Evolutionary conservation across 2,113 vertebrate species (phyloP), one percentile per base, ranked within the genome.

Genomic region (Speoplatyrhinus poulsoni): DNA sequence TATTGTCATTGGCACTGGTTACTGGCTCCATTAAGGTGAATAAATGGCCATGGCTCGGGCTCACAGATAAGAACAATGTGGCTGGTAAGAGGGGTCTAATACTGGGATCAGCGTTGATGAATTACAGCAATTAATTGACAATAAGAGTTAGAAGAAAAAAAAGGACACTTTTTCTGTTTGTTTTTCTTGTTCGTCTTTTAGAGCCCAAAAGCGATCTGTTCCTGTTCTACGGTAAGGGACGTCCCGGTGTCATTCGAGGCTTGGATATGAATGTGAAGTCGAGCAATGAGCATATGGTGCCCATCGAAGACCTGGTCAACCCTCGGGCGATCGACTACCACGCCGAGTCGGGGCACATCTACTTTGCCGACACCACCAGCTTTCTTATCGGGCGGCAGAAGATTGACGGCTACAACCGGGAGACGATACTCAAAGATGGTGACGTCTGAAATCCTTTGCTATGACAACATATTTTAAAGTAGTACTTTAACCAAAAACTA

Each of bases 391-490:
- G 98, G 0, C 81, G 96, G 8, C 97, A 99, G 82, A 99, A 97
- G 88, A 95, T 95, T 74, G 97, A 99, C 77, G 98, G 98, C 63
- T 96, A 89, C 11, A 87, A 90, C 15, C 68, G 97, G 80, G 96
- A 99, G 90, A 99, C 96, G 0, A 97, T 99, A 74, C 93, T 99
- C 47, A 99, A 98, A 91, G 96, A 98, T 1, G 98, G 98, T 99
- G 77, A 1, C 75, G 72, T 6, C 17, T 36, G 9, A n/a, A 41
- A 55, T 67, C 12, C 0, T 49, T 15, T 19, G 48, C 41, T 41
- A 11, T 65, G 15, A 6, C 9, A 26, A 26, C 26, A 26, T 3
- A 15, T 41, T 41, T 41, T 5, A 41, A 41, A 41, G 6, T 5
- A 41, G 36, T 41, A 41, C 36, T 41, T 41, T 8, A 41, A 0